Base-by-base conservation (phyloP, 2,113 vertebrate genomes). In the Holacanthus passer region DNA sequence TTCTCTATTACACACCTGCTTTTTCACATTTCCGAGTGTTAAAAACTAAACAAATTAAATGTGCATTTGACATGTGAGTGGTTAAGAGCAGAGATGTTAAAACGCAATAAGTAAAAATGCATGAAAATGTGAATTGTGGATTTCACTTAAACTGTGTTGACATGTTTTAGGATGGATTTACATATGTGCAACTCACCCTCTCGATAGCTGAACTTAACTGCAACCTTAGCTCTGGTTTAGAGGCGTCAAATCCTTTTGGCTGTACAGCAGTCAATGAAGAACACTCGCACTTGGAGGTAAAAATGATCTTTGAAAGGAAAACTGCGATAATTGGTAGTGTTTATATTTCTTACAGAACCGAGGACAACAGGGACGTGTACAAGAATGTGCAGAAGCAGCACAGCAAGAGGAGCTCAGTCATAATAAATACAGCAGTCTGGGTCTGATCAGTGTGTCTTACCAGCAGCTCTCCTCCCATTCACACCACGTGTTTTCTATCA, bases 361-460 rank as follows among this genome's bases (percentile, higher is more conserved):
- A 92, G 93, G 91, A 96, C 92, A 92, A 93, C 94, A 95, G 88
- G 83, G 92, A 94, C 90, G 72, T 94, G 93, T 93, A 94, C 91
- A 95, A 92, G 88, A 91, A 92, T 93, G 93, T 88, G 91, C 71
- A 93, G 91, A 90, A 92, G 86, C 82, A 84, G 69, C 94, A 91
- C 91, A 93, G 87, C 87, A 88, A 66, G 47, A 90, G 83, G 47
- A 90, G 83, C 75, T 94, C 89, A 94, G 91, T 94, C 90, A 90
- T 93, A 93, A 94, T 93, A 91, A 92, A 56, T 94, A 94, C 93
- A 95, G 92, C 92, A 93, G 94, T 92, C 31, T 11, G 62, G 31
- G 73, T 39, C 68, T 48, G 14, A 37, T 73, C 73, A 59, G 2
- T 50, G 24, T n/a, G 5, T 10, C 45, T 56, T 52, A 79, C 45